These are phyloP conservation scores for Calyptomena viridis DNA, from an alignment of 2,113 vertebrate species.

Conservation along the genomic window DNA sequence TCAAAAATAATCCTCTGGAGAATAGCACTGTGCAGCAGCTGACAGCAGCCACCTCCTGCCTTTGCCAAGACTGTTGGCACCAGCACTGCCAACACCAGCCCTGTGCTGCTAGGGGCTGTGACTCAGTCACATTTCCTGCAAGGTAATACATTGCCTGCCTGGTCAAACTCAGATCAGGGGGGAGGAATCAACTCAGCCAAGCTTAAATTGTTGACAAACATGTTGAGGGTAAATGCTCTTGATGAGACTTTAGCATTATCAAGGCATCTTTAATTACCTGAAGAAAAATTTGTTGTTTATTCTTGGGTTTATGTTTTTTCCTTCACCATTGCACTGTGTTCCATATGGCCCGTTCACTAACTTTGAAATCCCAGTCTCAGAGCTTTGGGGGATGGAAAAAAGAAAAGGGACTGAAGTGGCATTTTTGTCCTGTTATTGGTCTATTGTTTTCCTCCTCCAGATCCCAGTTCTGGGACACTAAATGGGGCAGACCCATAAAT, in stretches of 20 bases:
- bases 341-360: background rate
- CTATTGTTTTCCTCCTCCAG: background rate
- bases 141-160: background rate
- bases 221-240: background rate
- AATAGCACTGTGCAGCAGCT: rapidly evolving
- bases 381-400: background rate
- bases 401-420: background rate
- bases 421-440: background rate
- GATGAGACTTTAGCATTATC: background rate
- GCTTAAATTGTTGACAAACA: background rate
- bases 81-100: background rate
- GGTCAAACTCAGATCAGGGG: background rate
- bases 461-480: background rate
- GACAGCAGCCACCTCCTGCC: background rate
- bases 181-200: background rate
- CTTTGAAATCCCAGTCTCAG: background rate
- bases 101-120: background rate
- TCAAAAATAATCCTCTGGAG: background rate
- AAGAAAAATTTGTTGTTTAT: background rate
- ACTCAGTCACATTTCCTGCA: background rate
- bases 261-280: background rate
- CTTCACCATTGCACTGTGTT: background rate
- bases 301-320: background rate
- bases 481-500: background rate
- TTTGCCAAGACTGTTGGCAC: background rate